Evolutionary conservation across 53 echinoderm and acorn worm genomes (phyloP).

Genomic region (Holothuria scabra): DNA sequence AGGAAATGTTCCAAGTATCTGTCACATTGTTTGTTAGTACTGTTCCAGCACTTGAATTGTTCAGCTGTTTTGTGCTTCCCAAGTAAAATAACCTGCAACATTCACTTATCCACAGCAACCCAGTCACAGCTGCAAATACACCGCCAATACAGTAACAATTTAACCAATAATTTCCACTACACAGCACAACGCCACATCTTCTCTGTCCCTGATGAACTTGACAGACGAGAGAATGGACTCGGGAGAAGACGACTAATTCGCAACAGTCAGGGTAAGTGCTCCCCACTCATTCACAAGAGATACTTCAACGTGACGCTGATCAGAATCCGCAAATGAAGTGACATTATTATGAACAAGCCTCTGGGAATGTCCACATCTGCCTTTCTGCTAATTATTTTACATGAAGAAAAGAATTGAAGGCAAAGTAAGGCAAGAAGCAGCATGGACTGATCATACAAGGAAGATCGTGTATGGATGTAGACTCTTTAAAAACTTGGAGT

Average conservation of each 20-base stretch:
- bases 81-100: constrained; percentile 41
- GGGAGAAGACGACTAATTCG: constrained; percentile 23
- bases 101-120: constrained; percentile 23
- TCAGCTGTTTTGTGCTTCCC: constrained; percentile 30
- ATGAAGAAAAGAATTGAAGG: background rate
- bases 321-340: constrained; percentile 25
- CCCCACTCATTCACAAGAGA: constrained; percentile 11
- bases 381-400: constrained; percentile 44
- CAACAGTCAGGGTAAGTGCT: constrained; percentile 16
- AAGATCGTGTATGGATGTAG: constrained; percentile 2
- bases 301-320: background rate
- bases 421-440: background rate
- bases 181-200: constrained; percentile 17
- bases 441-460: background rate
- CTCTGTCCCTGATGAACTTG: constrained; percentile 29
- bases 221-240: constrained; percentile 21
- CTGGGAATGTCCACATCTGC: constrained; percentile 50
- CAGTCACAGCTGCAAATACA: constrained; percentile 45
- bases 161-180: constrained; percentile 37
- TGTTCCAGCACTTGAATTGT: constrained; percentile 1
- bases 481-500: too few species aligned
- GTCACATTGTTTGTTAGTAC: too few species aligned
- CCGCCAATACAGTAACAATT: constrained; percentile 39
- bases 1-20: too few species aligned
- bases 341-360: constrained; percentile 44